Evolutionary conservation across 2,797 vertebrate genomes (phyloP).

Genomic region (Octomys mimax): DNA sequence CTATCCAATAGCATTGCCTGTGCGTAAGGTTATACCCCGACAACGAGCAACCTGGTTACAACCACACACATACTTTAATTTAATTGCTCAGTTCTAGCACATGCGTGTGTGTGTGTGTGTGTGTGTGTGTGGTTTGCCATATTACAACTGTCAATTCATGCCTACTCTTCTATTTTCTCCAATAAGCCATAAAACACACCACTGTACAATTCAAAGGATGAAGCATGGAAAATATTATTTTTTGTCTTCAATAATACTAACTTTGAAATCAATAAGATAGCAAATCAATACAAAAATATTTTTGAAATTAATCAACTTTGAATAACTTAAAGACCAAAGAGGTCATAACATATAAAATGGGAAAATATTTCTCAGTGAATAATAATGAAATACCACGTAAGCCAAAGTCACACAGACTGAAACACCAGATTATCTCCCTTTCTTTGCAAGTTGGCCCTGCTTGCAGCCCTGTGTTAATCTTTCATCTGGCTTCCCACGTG

Average conservation of each 20-base stretch:
- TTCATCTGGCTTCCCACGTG: not conserved
- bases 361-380: not conserved
- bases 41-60: not conserved
- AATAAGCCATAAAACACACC: not conserved
- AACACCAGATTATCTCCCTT: not conserved
- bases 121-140: not conserved
- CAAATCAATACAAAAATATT: not conserved
- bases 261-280: not conserved
- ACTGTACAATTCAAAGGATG: not conserved
- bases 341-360: not conserved
- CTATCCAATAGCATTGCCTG: not conserved
- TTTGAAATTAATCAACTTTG: not conserved
- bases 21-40: not conserved
- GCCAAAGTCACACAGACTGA: not conserved
- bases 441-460: not conserved
- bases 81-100: not conserved
- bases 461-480: not conserved
- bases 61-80: not conserved
- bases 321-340: not conserved
- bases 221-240: not conserved
- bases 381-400: not conserved
- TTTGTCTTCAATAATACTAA: not conserved
- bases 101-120: not conserved
- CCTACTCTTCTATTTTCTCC: not conserved
- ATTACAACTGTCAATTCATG: not conserved